Evolutionary conservation across 2,113 vertebrate species (phyloP).

Genomic region (Amphilophus citrinellus): DNA sequence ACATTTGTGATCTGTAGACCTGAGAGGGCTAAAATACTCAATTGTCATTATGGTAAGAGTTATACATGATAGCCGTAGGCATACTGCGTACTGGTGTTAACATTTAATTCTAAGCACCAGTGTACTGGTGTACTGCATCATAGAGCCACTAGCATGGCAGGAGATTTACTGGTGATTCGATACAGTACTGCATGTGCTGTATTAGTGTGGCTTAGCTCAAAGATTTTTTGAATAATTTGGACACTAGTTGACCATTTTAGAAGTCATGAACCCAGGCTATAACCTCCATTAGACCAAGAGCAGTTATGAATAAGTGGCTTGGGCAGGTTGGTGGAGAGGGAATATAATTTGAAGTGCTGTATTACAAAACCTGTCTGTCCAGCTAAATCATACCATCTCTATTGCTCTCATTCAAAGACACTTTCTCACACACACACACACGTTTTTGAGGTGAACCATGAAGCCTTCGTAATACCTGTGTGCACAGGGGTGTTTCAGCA

Average conservation of each 20-base stretch:
- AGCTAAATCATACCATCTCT: constrained; percentile 58
- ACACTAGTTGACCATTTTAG: neutral
- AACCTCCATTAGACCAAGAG: constrained; percentile 22
- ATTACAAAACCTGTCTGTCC: constrained; percentile 64
- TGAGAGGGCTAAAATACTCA: neutral
- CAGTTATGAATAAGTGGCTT: constrained; percentile 16
- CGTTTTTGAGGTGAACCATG: constrained; percentile 56
- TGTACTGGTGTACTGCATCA: neutral
- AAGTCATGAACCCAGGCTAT: neutral
- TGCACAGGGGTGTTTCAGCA: constrained; percentile 71
- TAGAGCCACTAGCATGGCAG: neutral
- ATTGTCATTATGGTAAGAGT: neutral
- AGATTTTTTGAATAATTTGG: constrained; percentile 5
- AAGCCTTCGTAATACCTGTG: constrained; percentile 69
- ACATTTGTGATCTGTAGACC: neutral
- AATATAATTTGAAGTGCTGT: constrained; percentile 50
- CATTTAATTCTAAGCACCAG: neutral
- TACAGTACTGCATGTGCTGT: neutral
- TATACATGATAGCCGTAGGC: neutral
- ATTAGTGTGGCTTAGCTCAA: neutral
- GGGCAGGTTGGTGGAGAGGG: constrained; percentile 27
- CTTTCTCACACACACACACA: constrained; percentile 14
- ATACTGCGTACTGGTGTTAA: neutral
- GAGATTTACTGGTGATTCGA: neutral
- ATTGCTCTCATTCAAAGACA: constrained; percentile 11